Evolutionary conservation across 37 sponge, comb jelly and placozoan species (phyloP).

Genomic region (Halichondria panicea): DNA sequence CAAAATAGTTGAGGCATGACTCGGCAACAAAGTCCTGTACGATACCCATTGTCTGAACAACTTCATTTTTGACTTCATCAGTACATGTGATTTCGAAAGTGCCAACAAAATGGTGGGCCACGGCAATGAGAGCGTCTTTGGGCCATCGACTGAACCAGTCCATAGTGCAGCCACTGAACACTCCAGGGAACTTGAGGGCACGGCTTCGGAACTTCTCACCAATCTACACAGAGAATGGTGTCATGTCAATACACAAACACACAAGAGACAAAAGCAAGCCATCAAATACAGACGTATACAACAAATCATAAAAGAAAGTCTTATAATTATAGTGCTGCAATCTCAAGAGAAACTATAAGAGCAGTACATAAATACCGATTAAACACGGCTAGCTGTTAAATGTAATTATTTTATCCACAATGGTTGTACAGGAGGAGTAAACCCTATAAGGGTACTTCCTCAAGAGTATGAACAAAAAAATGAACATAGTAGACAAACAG

Average conservation of each 20-base stretch:
- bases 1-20: constrained; percentile 93
- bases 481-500: no score
- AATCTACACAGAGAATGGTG: constrained; percentile 83
- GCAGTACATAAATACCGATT: no score
- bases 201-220: constrained; percentile 99
- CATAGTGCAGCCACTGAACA: constrained; percentile 99
- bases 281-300: no score
- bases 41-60: constrained; percentile 95
- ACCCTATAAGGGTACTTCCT: no score
- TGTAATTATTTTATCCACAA: no score
- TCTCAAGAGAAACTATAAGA: no score
- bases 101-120: constrained; percentile 93
- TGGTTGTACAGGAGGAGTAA: no score
- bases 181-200: constrained; percentile 97
- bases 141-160: constrained; percentile 99
- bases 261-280: no score
- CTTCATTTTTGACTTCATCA: constrained; percentile 79
- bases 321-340: background rate
- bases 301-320: background rate
- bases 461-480: no score
- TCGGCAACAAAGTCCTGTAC: constrained; percentile 98
- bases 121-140: constrained; percentile 98
- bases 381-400: no score
- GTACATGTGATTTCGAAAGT: constrained; percentile 84
- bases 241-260: no score